Percentiles rank a stretch among this genome's conserved stretches.
Evolutionary conservation across 2,113 vertebrate species (phyloP).

Genomic region (Thryonomys swinderianus): DNA sequence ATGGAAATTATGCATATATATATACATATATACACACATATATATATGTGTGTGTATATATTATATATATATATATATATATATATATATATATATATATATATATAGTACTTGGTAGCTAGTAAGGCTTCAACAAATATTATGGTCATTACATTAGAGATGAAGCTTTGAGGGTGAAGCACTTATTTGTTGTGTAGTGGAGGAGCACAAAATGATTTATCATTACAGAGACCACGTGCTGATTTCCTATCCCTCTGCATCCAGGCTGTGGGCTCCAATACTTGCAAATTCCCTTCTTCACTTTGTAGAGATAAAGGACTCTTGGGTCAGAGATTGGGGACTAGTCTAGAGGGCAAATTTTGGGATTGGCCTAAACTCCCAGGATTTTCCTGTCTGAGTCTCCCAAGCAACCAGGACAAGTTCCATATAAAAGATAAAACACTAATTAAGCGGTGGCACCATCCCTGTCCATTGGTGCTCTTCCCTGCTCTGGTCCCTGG

Average conservation of each 20-base stretch:
- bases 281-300: neutral
- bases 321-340: neutral
- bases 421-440: neutral
- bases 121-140: neutral
- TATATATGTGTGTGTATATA: no score
- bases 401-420: neutral
- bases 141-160: neutral
- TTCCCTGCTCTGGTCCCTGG: neutral
- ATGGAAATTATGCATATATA: neutral
- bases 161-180: neutral
- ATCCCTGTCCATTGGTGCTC: neutral
- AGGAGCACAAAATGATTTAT: neutral
- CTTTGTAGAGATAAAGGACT: neutral
- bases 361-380: neutral
- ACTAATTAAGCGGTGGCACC: neutral
- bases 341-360: neutral
- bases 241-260: neutral
- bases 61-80: no score
- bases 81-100: no score
- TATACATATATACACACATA: no score
- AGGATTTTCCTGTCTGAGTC: neutral
- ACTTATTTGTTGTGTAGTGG: accelerated
- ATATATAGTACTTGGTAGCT: neutral
- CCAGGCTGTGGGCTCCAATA: neutral
- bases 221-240: neutral